Evolutionary conservation across 1,140 invertebrate species (phyloP), one percentile per base, ranked within the genome.

Genomic region (Drosophila sturtevanti): DNA sequence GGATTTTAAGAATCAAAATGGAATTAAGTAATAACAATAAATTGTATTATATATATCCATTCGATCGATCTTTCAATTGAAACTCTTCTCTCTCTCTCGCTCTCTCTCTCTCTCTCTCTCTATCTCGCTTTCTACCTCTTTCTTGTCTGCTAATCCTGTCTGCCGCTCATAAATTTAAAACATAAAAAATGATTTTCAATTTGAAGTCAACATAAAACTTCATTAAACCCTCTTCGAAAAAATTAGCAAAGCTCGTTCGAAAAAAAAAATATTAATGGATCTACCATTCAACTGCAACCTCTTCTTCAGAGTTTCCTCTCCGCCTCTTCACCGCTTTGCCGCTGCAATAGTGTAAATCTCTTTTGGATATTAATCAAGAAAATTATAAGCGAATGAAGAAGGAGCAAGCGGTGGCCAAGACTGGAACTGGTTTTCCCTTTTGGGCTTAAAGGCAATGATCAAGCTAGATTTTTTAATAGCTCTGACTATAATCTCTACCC

Each of bases 361-460:
- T 79, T 72, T 79, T 79, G 85, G 82, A 87, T 86, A 86, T 86
- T 87, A 89, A 87, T 87, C 82, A 87, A 89, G 82, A 82, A 87
- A 87, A 87, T 87, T 87, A 87, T 82, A 81, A 48, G 41, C 41
- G n/a, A 16, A 48, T 48, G 41, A 48, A 85, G 72, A 79, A 79
- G 65, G 22, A 55, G 11, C 41, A 38, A 12, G 14, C 21, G 66
- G 24, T 34, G 4, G 52, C 38, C n/a, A 24, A 24, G 22, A 24
- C 56, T 21, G 56, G 16, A 77, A 72, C 72, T 76, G 68, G 72
- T 76, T 76, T 71, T 76, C 67, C 71, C 48, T 37, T 37, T n/a
- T 41, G 37, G 56, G 38, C 63, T 64, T 35, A 31, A 56, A 62
- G 85, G 66, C 68, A 37, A 67, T 82, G 84, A 87, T 87, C 79